A percentile compares a stretch with the other conserved stretches of the same genome.
Conservation (phyloP, 2,888 invertebrate genomes). For the Acleris holmiana region DNA sequence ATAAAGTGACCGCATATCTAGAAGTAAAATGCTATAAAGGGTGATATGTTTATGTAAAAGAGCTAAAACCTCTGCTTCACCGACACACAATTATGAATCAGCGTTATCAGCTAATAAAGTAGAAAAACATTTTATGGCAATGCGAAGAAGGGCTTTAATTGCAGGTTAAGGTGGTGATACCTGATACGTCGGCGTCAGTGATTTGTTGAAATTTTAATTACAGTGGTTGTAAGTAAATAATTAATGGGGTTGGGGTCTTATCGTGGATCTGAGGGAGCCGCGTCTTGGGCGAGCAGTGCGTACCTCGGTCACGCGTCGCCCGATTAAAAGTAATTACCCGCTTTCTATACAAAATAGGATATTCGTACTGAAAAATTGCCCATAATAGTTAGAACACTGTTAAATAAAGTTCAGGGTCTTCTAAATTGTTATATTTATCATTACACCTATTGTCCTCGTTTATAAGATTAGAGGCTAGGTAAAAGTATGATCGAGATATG, state of each 20-base stretch:
- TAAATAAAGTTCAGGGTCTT: no score
- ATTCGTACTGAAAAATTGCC: no score
- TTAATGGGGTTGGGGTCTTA: slow-evolving; percentile 70
- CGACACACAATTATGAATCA: slow-evolving; percentile 25
- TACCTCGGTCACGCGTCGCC: slow-evolving; percentile 4
- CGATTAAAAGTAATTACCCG: slow-evolving; percentile 6
- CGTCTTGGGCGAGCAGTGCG: slow-evolving; percentile 28
- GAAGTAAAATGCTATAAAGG: no score
- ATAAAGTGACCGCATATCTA: no score
- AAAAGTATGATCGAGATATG: no score
- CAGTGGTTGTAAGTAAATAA: slow-evolving; percentile 56
- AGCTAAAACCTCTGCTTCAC: background rate
- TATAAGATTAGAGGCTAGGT: no score
- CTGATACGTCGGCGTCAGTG: slow-evolving; percentile 59
- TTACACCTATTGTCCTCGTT: no score
- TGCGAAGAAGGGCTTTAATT: slow-evolving; percentile 35
- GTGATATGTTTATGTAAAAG: no score
- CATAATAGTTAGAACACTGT: no score
- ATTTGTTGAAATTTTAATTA: slow-evolving; percentile 80
- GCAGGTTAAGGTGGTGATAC: slow-evolving; percentile 48
- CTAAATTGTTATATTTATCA: no score
- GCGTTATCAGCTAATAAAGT: slow-evolving; percentile 31
- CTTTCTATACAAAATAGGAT: slow-evolving; percentile 1
- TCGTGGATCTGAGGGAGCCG: slow-evolving; percentile 38
- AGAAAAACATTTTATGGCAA: slow-evolving; percentile 26